Conservation (phyloP, 2,888 invertebrate species). For the Drosophila infuscata region DNA sequence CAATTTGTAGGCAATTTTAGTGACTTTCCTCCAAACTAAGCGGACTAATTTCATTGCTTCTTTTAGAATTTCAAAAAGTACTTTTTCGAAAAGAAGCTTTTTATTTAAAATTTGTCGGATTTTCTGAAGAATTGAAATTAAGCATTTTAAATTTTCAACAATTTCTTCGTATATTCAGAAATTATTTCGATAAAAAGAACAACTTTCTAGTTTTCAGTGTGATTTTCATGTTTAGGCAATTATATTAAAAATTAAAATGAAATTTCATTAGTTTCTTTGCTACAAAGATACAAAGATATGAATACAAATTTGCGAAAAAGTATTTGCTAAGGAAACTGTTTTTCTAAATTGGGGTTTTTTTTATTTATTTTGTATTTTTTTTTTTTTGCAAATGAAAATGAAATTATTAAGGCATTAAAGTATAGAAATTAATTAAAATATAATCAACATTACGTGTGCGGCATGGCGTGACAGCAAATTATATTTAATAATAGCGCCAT, state of each 20-base stretch:
- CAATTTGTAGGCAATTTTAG: background rate
- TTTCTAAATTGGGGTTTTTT: background rate
- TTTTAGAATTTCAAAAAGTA: background rate
- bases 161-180: background rate
- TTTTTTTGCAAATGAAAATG: slow-evolving; percentile 31
- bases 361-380: background rate
- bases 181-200: background rate
- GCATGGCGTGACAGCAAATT: slow-evolving; percentile 82
- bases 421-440: slow-evolving; percentile 81
- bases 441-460: slow-evolving; percentile 81
- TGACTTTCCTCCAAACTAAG: background rate
- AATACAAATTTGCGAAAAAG: background rate
- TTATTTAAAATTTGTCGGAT: background rate
- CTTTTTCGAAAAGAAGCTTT: background rate
- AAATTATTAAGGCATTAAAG: slow-evolving; percentile 83
- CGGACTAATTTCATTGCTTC: background rate
- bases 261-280: background rate
- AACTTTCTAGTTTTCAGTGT: background rate
- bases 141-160: background rate
- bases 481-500: slow-evolving; percentile 74
- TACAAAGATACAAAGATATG: background rate
- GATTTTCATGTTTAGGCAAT: background rate
- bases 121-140: no score
- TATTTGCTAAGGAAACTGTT: background rate
- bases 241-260: no score